Evolutionary conservation across 2,113 vertebrate genomes (phyloP).

Genomic region (Eretmochelys imbricata): DNA sequence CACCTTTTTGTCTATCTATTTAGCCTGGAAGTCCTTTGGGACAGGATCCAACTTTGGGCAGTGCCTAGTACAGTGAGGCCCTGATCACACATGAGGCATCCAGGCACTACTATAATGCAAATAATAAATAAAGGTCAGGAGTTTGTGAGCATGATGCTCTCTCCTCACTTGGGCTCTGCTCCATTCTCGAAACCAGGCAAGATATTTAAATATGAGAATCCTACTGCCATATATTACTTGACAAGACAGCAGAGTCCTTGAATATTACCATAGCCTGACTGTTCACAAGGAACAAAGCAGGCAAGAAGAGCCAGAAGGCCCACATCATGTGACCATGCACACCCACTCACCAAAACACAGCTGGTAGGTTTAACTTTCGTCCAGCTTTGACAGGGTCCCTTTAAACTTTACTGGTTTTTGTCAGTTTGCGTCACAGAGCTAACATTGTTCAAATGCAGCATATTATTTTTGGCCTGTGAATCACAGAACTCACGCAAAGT

Average conservation of each 20-base stretch:
- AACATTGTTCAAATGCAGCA: slow-evolving; percentile 48
- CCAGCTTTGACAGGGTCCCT: slow-evolving; percentile 14
- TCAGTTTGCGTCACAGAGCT: slow-evolving; percentile 40
- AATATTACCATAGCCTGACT: not conserved
- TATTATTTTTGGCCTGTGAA: slow-evolving; percentile 65
- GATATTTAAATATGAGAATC: not conserved
- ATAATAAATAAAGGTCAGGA: not conserved
- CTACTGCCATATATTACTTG: not conserved
- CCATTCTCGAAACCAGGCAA: not conserved
- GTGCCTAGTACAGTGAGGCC: not conserved
- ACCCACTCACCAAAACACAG: slow-evolving; percentile 56
- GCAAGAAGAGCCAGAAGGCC: not conserved
- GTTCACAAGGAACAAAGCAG: not conserved
- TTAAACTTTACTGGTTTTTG: slow-evolving; percentile 60
- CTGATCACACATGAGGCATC: not conserved
- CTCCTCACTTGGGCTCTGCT: not conserved
- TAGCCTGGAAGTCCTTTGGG: not conserved
- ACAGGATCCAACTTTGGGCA: too few species aligned
- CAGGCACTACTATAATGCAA: not conserved
- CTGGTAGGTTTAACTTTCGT: slow-evolving; percentile 67
- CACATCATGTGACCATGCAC: not conserved
- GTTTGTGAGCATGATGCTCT: not conserved
- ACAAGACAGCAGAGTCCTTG: not conserved
- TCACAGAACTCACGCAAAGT: slow-evolving; percentile 16
- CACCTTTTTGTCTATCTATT: not conserved